Conservation (phyloP, 2,888 invertebrate genomes). For the Protonemura montana region DNA sequence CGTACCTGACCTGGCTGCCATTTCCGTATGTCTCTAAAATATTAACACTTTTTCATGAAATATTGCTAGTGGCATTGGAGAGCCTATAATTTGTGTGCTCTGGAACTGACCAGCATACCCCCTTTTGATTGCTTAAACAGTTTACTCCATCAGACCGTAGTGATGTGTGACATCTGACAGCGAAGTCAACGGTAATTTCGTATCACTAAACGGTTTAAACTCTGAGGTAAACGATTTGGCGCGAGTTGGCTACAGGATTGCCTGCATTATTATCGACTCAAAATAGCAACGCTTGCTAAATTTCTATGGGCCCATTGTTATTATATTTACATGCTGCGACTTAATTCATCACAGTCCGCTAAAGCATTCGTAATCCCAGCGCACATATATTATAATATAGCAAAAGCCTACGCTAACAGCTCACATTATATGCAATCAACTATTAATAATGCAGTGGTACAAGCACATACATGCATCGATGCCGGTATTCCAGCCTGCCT, state of each 20-base stretch:
- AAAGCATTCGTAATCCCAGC: background rate
- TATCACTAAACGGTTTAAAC: background rate
- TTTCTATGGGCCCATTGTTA: background rate
- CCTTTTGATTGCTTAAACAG: background rate
- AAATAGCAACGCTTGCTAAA: background rate
- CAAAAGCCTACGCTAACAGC: background rate
- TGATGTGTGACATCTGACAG: background rate
- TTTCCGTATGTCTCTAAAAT: background rate
- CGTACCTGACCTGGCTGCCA: slow-evolving; percentile 17
- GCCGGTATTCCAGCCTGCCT: background rate
- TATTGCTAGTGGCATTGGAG: background rate
- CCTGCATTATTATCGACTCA: background rate
- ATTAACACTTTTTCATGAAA: background rate
- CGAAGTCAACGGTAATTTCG: background rate
- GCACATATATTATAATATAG: background rate
- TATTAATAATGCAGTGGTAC: background rate
- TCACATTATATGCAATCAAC: background rate
- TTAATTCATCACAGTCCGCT: background rate
- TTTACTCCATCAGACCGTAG: background rate
- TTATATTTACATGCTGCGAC: background rate
- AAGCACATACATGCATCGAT: background rate
- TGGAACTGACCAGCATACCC: background rate
- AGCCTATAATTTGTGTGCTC: background rate
- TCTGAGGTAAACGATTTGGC: too few relatives aligned
- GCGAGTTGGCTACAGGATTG: background rate